phyloP scores from a whole-genome alignment of 2,113 vertebrate genomes.

The Sylvia atricapilla region DNA sequence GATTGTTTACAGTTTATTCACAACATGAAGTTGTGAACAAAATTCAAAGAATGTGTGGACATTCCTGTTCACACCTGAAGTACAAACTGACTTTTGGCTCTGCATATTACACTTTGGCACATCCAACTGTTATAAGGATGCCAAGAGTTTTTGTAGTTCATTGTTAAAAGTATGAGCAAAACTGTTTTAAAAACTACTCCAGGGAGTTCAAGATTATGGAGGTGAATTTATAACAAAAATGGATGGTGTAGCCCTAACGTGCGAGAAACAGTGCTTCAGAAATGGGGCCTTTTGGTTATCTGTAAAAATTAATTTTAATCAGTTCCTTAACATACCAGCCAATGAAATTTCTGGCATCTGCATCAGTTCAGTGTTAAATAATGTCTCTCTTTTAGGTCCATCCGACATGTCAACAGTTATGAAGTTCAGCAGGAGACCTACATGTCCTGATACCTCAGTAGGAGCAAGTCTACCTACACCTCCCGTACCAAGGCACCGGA shows the following conservation, averaged over 20 bases:
- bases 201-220: neutral
- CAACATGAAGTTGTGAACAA: conserved; percentile 18
- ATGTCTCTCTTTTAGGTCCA: conserved; percentile 77
- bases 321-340: neutral
- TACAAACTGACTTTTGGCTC: neutral
- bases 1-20: conserved; percentile 45
- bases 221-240: neutral
- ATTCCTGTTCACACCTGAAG: neutral
- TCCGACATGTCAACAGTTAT: conserved; percentile 77
- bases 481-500: conserved; percentile 90
- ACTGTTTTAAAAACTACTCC: neutral
- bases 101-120: neutral
- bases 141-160: neutral
- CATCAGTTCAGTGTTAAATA: neutral
- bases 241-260: neutral
- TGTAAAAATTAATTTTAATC: neutral
- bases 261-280: neutral
- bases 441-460: conserved; percentile 91
- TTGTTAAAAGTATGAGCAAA: neutral
- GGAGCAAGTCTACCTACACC: conserved; percentile 84
- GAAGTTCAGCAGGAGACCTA: conserved; percentile 87
- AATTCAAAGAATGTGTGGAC: conserved; percentile 35
- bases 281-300: neutral
- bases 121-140: neutral
- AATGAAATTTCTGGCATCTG: neutral